Percentiles rank a stretch among this genome's conserved stretches.
Evolutionary conservation across 2,797 vertebrate species (phyloP).

Genomic region (Oreonectes daqikongensis): DNA sequence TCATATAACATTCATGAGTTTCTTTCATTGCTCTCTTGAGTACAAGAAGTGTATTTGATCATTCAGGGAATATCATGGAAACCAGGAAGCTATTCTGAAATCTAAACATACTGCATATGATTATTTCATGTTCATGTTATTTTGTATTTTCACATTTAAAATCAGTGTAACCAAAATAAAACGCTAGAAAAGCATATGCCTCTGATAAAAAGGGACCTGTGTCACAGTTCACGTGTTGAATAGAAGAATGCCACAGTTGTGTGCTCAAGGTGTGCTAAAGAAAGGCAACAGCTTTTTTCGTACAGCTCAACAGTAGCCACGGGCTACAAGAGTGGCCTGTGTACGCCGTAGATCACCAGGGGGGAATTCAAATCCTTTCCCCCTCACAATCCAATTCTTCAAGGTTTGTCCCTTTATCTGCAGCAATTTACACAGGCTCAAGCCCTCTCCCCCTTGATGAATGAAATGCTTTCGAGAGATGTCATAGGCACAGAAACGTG

Average conservation of each 20-base stretch:
- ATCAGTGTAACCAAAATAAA: neutral
- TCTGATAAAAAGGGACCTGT: neutral
- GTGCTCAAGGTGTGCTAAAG: conserved; percentile 30
- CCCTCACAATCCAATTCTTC: conserved; percentile 65
- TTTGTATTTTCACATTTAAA: neutral
- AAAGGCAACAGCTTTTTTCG: conserved; percentile 45
- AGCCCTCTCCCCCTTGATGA: conserved; percentile 63
- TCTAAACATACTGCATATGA: neutral
- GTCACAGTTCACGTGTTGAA: neutral
- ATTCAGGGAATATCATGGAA: conserved; percentile 14
- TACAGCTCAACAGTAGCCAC: conserved; percentile 45
- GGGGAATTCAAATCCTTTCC: conserved; percentile 64
- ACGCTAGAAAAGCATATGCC: neutral
- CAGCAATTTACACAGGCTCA: conserved; percentile 62
- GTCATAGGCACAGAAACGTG: conserved; percentile 56
- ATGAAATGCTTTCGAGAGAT: conserved; percentile 67
- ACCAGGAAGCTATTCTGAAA: neutral
- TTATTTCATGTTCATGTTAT: neutral
- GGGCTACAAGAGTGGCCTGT: conserved; percentile 47
- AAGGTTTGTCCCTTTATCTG: conserved; percentile 61
- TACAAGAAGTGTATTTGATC: conserved; percentile 34
- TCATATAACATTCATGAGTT: conserved; percentile 18
- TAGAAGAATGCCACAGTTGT: neutral
- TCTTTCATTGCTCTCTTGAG: conserved; percentile 34
- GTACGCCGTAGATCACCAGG: conserved; percentile 54